Base-by-base conservation (phyloP, 1,140 invertebrate species). In the Rhysida immarginata region DNA sequence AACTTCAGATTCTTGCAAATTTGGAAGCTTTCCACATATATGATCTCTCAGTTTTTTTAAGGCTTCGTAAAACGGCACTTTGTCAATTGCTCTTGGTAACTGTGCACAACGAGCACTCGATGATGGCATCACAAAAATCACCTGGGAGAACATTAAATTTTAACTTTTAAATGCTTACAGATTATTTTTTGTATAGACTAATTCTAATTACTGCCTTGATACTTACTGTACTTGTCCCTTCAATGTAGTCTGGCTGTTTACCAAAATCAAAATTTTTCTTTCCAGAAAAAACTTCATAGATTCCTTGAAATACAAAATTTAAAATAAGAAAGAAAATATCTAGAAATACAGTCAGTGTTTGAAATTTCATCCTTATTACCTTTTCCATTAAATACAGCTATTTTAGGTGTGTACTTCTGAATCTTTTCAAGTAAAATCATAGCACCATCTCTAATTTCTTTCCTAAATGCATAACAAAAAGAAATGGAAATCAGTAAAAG, bases 101-200 rank as follows among this genome's bases (percentile, higher is more conserved):
- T 96, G 92, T 25, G 92, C 89, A 74, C 92, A 96, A 57, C 93
- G 78, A 35, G 94, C 93, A 68, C 89, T 94, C 23, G 92, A 96
- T 41, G 93, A 96, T 57, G 94, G 93, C 91, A 96, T 96, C 65
- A 96, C 93, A 88, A 89, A 97, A 76, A 96, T 90, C 68, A 91
- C 85, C 91, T 96, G 77, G 11, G 56, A 66, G 41, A 48, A 25
- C n/a, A n/a, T n/a, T n/a, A n/a, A n/a, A n/a, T n/a, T n/a, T n/a
- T 35, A 8, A 35, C 5, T 35, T 35, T 35, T 35, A 35, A 8
- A 8, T 16, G 16, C 16, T 5, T 8, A 35, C 16, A 16, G 29
- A 16, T 35, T 5, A 35, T 35, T 35, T 35, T 35, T 8, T 35
- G 5, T 35, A 35, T 35, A 8, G 29, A 8, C 29, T 35, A 8